phyloP scores from a whole-genome alignment of 2,888 invertebrate species.

The Ophioninae sp. region DNA sequence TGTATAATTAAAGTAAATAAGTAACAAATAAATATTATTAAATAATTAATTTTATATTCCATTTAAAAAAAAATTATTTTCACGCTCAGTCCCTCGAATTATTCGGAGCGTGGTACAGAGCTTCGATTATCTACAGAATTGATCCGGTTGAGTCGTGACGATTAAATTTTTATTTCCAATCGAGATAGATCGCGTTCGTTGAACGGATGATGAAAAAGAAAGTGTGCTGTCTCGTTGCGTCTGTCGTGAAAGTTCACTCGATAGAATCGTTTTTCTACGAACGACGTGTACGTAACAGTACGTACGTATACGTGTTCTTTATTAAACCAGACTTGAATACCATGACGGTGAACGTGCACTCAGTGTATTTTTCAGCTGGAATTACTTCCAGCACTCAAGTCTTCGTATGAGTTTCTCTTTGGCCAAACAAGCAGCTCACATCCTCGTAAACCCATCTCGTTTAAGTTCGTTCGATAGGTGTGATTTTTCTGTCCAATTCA shows the following conservation, averaged over 20 bases:
- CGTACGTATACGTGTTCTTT: not conserved
- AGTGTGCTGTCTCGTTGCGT: constrained; percentile 17
- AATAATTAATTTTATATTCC: too few relatives aligned
- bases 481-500: constrained; percentile 28
- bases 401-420: constrained; percentile 29
- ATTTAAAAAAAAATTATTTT: too few relatives aligned
- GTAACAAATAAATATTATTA: too few relatives aligned
- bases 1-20: too few relatives aligned
- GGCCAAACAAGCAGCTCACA: not conserved
- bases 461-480: constrained; percentile 15
- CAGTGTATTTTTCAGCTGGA: not conserved
- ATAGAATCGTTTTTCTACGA: not conserved
- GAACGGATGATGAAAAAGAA: constrained; percentile 22
- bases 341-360: not conserved
- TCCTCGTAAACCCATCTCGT: not conserved
- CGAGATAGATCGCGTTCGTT: not conserved
- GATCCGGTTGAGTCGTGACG: not conserved
- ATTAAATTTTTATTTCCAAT: constrained; percentile 13
- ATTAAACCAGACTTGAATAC: not conserved
- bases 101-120: not conserved
- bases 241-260: constrained; percentile 42
- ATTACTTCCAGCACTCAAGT: constrained; percentile 24
- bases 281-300: not conserved
- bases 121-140: not conserved
- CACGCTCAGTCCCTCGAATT: not conserved